phyloP scores from a whole-genome alignment of 1,140 invertebrate genomes.

The Brachionus plicatilis region DNA sequence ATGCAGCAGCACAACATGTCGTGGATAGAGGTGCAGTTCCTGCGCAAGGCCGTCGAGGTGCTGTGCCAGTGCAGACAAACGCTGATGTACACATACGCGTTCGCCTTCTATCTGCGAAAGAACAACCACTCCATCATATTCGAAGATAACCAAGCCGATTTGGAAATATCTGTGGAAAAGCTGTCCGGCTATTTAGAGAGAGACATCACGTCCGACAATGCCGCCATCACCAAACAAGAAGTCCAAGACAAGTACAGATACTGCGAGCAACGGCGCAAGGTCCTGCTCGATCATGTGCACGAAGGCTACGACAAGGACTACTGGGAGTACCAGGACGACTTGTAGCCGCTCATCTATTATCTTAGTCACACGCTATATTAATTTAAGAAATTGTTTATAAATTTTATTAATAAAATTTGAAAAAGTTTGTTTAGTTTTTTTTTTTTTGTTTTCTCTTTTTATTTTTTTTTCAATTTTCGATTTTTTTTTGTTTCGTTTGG shows the following conservation, averaged over 20 bases:
- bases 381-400: conserved; percentile 16
- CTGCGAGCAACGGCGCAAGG: conserved; percentile 88
- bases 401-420: conserved; percentile 19
- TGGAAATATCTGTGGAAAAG: conserved; percentile 91
- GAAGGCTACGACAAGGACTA: conserved; percentile 97
- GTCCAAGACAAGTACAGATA: conserved; percentile 99
- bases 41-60: conserved; percentile 95
- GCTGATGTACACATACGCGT: conserved; percentile 98
- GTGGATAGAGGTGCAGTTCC: conserved; percentile 97
- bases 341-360: not conserved
- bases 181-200: conserved; percentile 94
- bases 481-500: too few relatives aligned
- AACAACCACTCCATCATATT: conserved; percentile 99
- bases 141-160: conserved; percentile 96
- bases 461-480: not conserved
- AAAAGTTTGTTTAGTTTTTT: not conserved
- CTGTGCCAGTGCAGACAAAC: conserved; percentile 93
- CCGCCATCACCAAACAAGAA: conserved; percentile 96
- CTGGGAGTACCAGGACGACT: conserved; percentile 66
- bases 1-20: conserved; percentile 99
- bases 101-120: conserved; percentile 94
- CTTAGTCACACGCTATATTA: conserved; percentile 19
- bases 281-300: conserved; percentile 88
- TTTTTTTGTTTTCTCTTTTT: not conserved
- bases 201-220: conserved; percentile 93